Base-by-base conservation (phyloP, 2,888 invertebrate species). In the Synergus itoensis region DNA sequence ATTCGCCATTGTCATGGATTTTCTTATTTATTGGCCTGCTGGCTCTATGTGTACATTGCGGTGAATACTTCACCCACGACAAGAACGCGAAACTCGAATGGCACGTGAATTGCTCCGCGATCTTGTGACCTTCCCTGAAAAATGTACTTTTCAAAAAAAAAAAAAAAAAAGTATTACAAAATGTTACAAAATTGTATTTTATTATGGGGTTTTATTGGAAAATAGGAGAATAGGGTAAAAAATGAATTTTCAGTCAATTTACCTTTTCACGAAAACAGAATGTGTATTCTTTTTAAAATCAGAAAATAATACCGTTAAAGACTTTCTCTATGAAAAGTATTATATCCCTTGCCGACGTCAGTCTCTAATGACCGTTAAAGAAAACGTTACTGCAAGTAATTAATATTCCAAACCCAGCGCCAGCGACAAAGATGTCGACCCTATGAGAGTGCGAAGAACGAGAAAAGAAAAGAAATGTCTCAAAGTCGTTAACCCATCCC, bases 1-100 rank as follows among this genome's bases (percentile, higher is more conserved):
- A 85, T 85, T 87, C 85, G 85, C 88, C 87, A 89, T 90, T 89
- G 89, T 89, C 88, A 85, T 84, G 84, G 83, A 85, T 87, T 88
- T 87, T 82, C 86, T 90, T 90, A 88, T 88, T 90, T 89, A 89
- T 89, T 86, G 87, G 82, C 80, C 80, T 82, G 79, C 83, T 83
- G 83, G 84, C 83, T 28, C 76, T 43, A 12, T 67, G 45, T 67
- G 43, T 67, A 45, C 43, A 67, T 67, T 67, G 14, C 65, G n/a
- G 41, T 41, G 40, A 18, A 65, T 67, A 67, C 67, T 67, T 67
- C 67, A 67, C 67, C 18, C 41, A 65, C 41, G 18, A 67, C 18
- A 67, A 18, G 21, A 43, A 67, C 18, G 67, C 67, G 21, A 43
- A 67, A 67, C 67, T n/a, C 67, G 43, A 67, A 45, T 67, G 67